Evolutionary conservation across 2,113 vertebrate species (phyloP).

Genomic region (Hypanus sabinus): DNA sequence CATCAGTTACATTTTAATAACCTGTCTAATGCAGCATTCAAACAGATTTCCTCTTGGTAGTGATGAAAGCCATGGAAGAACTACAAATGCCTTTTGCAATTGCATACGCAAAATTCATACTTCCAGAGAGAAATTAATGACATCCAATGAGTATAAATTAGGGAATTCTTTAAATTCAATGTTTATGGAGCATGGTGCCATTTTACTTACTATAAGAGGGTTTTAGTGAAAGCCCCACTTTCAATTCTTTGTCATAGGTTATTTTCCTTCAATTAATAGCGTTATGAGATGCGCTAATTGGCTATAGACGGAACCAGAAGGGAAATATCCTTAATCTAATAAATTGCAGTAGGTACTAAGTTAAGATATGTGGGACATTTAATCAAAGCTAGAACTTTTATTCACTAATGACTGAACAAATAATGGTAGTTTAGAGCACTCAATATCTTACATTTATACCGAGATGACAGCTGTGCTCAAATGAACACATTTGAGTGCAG

Average conservation of each 20-base stretch:
- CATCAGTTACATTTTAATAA: constrained; percentile 35
- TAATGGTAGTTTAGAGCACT: not conserved
- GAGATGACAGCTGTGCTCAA: not conserved
- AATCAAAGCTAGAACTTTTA: not conserved
- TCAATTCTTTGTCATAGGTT: not conserved
- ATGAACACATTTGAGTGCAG: not conserved
- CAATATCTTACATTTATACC: not conserved
- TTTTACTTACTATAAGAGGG: not conserved
- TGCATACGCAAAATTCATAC: not conserved
- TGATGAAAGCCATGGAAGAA: not conserved
- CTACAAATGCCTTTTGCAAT: not conserved
- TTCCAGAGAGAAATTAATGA: not conserved
- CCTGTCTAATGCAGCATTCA: constrained; percentile 27
- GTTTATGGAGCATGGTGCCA: not conserved
- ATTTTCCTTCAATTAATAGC: not conserved
- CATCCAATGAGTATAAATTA: not conserved
- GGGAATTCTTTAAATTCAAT: not conserved
- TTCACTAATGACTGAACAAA: not conserved
- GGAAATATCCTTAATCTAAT: not conserved
- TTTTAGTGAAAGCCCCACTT: not conserved
- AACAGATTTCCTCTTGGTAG: constrained; percentile 6
- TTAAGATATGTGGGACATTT: not conserved
- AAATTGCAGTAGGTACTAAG: not conserved
- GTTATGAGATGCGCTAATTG: not conserved
- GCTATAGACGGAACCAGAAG: not conserved